Evolutionary conservation across 2,888 invertebrate species (phyloP).

Genomic region (Oscheius sp.): DNA sequence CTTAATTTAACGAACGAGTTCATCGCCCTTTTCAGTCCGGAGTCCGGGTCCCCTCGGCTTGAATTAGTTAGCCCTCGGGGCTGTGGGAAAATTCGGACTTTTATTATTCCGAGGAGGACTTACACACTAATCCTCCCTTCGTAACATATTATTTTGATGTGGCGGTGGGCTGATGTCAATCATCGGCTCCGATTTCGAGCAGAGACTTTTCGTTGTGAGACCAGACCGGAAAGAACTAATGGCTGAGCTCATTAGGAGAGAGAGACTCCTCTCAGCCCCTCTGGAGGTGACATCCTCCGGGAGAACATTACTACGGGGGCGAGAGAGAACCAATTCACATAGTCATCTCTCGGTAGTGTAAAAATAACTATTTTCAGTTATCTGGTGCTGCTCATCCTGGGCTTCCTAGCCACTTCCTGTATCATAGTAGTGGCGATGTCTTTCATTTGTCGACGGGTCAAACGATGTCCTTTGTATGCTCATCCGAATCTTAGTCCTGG

Average conservation of each 20-base stretch:
- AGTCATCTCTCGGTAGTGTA: not conserved
- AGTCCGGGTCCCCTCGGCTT: not conserved
- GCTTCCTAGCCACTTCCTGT: slow-evolving; percentile 35
- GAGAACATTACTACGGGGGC: not conserved
- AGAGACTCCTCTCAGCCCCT: not conserved
- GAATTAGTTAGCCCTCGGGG: not conserved
- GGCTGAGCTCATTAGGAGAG: slow-evolving; percentile 10
- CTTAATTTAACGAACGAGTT: too few species aligned
- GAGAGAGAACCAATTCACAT: not conserved
- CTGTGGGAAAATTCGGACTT: not conserved
- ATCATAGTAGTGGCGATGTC: slow-evolving; percentile 36
- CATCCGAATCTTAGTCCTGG: slow-evolving; percentile 29
- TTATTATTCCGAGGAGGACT: slow-evolving; percentile 6
- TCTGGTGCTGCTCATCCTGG: slow-evolving; percentile 46
- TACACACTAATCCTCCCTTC: slow-evolving; percentile 14
- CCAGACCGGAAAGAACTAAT: slow-evolving; percentile 17
- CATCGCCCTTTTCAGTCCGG: too few species aligned
- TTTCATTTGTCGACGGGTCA: slow-evolving; percentile 45
- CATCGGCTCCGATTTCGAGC: slow-evolving; percentile 1
- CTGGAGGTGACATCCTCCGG: slow-evolving; percentile 1
- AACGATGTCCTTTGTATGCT: slow-evolving; percentile 48
- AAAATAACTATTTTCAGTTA: slow-evolving; percentile 38
- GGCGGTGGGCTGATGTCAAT: slow-evolving; percentile 9
- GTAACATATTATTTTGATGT: slow-evolving; percentile 25
- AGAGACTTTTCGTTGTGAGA: slow-evolving; percentile 7